Conservation (phyloP, 2,113 vertebrate species). For the Todiramphus saurophagus region DNA sequence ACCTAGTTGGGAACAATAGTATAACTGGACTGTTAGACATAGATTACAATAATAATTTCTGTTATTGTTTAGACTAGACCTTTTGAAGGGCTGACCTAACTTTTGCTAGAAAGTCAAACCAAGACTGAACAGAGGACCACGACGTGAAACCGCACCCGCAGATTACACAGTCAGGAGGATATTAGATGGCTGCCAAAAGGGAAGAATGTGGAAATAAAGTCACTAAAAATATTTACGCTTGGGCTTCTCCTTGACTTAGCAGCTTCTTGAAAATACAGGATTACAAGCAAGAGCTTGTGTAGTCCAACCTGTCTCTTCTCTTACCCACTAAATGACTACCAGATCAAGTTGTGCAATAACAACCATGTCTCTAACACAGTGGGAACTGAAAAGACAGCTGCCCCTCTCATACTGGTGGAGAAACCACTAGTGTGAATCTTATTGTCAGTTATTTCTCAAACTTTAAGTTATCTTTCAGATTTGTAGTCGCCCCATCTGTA, state of each 20-base stretch:
- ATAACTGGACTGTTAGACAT: not conserved
- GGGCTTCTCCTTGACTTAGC: not conserved
- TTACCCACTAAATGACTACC: not conserved
- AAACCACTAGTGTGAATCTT: not conserved
- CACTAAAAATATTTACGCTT: not conserved
- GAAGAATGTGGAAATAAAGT: slow-evolving; percentile 4
- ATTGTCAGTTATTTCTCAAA: not conserved
- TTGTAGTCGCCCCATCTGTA: not conserved
- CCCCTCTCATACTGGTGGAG: not conserved
- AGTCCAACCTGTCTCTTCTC: not conserved
- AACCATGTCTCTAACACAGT: not conserved
- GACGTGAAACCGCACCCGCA: not conserved
- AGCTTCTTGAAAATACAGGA: not conserved
- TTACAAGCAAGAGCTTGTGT: not conserved
- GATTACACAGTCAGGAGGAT: not conserved
- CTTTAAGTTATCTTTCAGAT: not conserved
- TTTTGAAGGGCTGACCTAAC: not conserved
- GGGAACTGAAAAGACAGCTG: not conserved
- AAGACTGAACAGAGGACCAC: not conserved
- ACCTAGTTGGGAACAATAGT: not conserved
- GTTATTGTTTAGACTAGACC: not conserved
- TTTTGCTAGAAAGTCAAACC: not conserved
- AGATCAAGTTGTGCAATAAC: not conserved
- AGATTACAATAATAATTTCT: not conserved
- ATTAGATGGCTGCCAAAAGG: not conserved